These are phyloP conservation scores for Gyrodactylus bullatarudis DNA, from an alignment of 1,140 invertebrate genomes.

Conservation along the genomic window DNA sequence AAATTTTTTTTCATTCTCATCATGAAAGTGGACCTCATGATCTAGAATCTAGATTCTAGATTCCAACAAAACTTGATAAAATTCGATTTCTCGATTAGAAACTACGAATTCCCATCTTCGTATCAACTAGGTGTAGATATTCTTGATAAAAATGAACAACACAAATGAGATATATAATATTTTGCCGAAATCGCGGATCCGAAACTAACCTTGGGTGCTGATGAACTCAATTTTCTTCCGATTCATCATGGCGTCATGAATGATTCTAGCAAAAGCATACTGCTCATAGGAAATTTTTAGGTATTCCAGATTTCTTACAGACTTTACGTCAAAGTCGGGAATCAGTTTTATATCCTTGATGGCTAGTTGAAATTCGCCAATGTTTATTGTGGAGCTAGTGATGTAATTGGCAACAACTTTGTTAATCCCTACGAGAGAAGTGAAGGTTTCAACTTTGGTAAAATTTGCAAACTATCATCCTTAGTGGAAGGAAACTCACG, in stretches of 20 bases:
- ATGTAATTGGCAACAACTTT: not conserved
- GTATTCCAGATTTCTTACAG: not conserved
- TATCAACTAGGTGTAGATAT: too few relatives aligned
- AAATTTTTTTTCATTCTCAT: too few relatives aligned
- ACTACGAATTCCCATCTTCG: too few relatives aligned
- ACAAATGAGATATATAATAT: too few relatives aligned
- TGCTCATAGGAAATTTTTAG: not conserved
- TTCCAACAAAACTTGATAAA: too few relatives aligned
- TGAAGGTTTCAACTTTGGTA: not conserved
- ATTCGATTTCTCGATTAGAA: too few relatives aligned
- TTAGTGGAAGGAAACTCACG: not conserved
- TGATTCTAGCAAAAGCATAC: not conserved
- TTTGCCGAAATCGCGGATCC: too few relatives aligned
- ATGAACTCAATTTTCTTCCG: not conserved
- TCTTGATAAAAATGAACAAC: too few relatives aligned
- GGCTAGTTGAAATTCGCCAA: not conserved
- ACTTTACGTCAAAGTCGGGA: not conserved
- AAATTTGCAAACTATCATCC: not conserved
- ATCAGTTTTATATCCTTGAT: not conserved
- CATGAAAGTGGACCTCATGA: too few relatives aligned
- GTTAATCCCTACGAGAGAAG: not conserved
- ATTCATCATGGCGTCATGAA: not conserved
- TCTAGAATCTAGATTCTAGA: too few relatives aligned
- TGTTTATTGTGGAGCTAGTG: not conserved
- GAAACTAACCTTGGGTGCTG: not conserved